phyloP scores from a whole-genome alignment of 2,113 vertebrate genomes.

The Platanista minor region DNA sequence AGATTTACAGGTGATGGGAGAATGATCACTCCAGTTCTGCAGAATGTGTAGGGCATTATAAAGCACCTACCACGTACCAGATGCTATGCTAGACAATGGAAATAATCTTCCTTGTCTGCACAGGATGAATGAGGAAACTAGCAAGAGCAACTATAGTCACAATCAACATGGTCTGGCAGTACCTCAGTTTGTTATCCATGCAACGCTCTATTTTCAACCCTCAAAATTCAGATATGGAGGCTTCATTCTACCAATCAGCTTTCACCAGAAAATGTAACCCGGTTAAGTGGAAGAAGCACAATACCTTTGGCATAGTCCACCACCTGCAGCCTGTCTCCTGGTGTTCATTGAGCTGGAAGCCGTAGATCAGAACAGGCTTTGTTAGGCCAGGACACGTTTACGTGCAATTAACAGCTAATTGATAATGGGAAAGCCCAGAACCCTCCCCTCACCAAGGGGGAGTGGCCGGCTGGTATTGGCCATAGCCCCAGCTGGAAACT shows the following conservation, averaged over 20 bases:
- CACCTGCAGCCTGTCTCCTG: neutral
- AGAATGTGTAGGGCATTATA: neutral
- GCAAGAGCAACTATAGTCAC: neutral
- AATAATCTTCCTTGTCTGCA: neutral
- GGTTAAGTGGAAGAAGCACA: neutral
- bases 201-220: neutral
- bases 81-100: neutral
- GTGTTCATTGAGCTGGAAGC: neutral
- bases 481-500: neutral
- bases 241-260: neutral
- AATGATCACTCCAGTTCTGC: neutral
- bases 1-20: neutral
- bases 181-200: neutral
- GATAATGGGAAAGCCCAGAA: neutral
- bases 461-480: conserved; percentile 6
- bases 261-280: neutral
- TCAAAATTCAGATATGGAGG: neutral
- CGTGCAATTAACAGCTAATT: conserved; percentile 7
- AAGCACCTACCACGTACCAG: neutral
- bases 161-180: neutral
- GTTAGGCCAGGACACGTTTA: neutral
- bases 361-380: neutral
- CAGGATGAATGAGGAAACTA: neutral
- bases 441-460: neutral
- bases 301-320: neutral